Evolutionary conservation across 2,113 vertebrate species (phyloP).

Genomic region (Ornithorhynchus anatinus): DNA sequence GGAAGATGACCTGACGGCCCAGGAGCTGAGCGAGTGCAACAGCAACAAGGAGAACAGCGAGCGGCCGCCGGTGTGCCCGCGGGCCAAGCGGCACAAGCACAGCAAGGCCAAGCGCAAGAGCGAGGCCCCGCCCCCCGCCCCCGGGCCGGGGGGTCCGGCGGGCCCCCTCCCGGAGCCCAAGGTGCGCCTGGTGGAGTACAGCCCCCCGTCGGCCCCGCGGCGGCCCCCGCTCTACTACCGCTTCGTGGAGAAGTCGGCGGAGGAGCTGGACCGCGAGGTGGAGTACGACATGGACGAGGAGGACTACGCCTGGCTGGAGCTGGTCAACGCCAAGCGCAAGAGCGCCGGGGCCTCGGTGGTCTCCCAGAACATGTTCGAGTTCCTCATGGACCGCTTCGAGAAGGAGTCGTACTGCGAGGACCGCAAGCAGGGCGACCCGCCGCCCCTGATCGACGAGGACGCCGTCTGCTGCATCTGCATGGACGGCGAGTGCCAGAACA

Average conservation of each 20-base stretch:
- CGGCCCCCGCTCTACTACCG: slow-evolving; percentile 84
- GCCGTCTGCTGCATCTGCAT: slow-evolving; percentile 96
- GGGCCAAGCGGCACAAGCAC: slow-evolving; percentile 87
- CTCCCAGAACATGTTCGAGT: slow-evolving; percentile 94
- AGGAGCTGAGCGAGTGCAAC: slow-evolving; percentile 94
- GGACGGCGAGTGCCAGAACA: slow-evolving; percentile 94
- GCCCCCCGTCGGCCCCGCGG: slow-evolving; percentile 87
- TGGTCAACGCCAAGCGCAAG: slow-evolving; percentile 89
- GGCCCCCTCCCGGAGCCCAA: slow-evolving; percentile 84
- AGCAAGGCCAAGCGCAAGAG: slow-evolving; percentile 87
- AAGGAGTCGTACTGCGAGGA: slow-evolving; percentile 92
- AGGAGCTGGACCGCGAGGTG: slow-evolving; percentile 94
- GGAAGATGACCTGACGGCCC: slow-evolving; percentile 91
- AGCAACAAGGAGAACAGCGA: slow-evolving; percentile 97
- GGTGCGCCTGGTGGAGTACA: slow-evolving; percentile 92
- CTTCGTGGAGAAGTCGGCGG: slow-evolving; percentile 88
- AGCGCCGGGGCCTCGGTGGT: slow-evolving; percentile 88
- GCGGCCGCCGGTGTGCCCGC: slow-evolving; percentile 80
- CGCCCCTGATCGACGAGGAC: slow-evolving; percentile 89
- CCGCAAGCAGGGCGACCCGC: slow-evolving; percentile 86
- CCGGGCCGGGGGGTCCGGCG: slow-evolving; percentile 63
- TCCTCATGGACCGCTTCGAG: slow-evolving; percentile 95
- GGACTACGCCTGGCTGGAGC: slow-evolving; percentile 95
- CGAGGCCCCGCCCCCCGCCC: slow-evolving; percentile 74
- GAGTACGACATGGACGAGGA: slow-evolving; percentile 99